Base-by-base conservation (phyloP, 2,113 vertebrate genomes). In the Ellobius talpinus region DNA sequence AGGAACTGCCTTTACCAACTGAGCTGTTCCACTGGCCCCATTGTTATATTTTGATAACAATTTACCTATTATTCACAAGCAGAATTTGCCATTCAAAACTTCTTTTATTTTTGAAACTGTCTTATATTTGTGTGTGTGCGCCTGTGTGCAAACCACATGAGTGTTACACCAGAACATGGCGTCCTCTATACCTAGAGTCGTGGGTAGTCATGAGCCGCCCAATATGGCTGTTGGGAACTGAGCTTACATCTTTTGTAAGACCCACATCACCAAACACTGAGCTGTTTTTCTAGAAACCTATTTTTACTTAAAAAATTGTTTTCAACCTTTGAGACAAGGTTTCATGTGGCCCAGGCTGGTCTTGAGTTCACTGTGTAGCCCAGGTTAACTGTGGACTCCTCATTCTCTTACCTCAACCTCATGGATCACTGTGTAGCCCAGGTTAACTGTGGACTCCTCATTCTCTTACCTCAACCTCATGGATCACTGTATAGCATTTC, bases 41-140 rank as follows among this genome's bases (percentile, higher is more conserved):
- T 81, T 87, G 78, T 72, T 93, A 12, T 94, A 58, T 77, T 91
- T 89, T 91, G 85, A 72, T 78, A 84, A 86, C 58, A 14, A 36
- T 74, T 52, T 8, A 77, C 7, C 39, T 85, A 31, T 94, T 72
- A 66, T 42, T 79, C 42, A 91, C 42, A 87, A 16, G 74, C 23
- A 91, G 11, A 16, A 68, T 36, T 65, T 76, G 47, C 11, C 19
- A 92, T 90, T 97, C 33, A 52, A 68, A 13, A 14, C 55, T 2
- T 33, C 17, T 93, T 89, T 74, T 65, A 42, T 63, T 21, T n/a
- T 90, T 65, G 8, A 24, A 70, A 11, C 7, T 87, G 1, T 92
- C 72, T 74, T 82, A 36, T 55, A 7, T 79, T 31, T 52, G 31
- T 36, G 47, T 47, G 47, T 47, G 47, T 47, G 47, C 1, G 9